A percentile compares a stretch with the other conserved stretches of the same genome.
Conservation (phyloP, 2,888 invertebrate genomes). For the Quadroppia sp. region DNA sequence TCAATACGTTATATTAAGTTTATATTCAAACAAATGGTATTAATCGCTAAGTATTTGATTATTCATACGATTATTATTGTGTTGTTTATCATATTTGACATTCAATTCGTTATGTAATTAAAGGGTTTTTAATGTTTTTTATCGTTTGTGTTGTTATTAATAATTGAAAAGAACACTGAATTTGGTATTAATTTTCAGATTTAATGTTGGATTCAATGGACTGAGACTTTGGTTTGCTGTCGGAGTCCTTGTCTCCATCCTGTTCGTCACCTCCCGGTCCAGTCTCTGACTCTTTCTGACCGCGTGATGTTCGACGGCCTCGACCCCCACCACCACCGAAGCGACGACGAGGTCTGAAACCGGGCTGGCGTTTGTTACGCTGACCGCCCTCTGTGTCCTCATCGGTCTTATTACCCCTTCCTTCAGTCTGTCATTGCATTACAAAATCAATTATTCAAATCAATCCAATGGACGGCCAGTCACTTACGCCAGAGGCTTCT, state of each 20-base stretch:
- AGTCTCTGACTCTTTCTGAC: not conserved
- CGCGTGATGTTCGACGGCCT: not conserved
- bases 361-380: not conserved
- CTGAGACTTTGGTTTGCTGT: not conserved
- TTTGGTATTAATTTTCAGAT: not conserved
- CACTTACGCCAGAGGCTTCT: constrained; percentile 37
- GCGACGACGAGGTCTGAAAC: not conserved
- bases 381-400: not conserved
- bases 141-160: no score
- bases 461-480: not conserved
- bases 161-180: no score
- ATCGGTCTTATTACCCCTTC: not conserved
- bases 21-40: no score
- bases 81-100: no score
- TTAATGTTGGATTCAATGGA: not conserved
- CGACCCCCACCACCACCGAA: not conserved
- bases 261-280: constrained; percentile 5
- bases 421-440: not conserved
- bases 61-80: no score
- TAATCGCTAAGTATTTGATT: no score
- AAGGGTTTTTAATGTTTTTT: no score
- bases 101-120: no score
- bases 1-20: no score
- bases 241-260: not conserved
- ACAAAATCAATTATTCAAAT: not conserved